Conservation (phyloP, 2,888 invertebrate genomes). For the Sinohyriopsis cumingii region DNA sequence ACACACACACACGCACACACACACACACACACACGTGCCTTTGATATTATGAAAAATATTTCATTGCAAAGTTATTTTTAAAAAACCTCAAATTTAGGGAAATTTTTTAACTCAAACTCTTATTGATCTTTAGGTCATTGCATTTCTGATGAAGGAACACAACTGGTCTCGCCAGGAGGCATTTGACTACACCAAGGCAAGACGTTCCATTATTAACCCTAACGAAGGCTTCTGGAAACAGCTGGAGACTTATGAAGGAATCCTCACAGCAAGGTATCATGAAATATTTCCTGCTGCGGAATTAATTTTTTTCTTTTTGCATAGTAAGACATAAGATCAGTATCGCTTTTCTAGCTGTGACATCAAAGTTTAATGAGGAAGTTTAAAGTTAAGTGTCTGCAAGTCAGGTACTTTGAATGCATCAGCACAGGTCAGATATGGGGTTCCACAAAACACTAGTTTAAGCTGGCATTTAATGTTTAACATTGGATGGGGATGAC, state of each 20-base stretch:
- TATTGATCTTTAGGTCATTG: constrained; percentile 74
- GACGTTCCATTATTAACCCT: constrained; percentile 94
- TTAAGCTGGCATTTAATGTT: too few relatives aligned
- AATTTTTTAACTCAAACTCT: too few relatives aligned
- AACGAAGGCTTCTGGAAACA: constrained; percentile 95
- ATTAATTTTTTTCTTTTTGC: neutral
- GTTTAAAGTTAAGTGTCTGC: too few relatives aligned
- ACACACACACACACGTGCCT: too few relatives aligned
- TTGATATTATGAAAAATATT: too few relatives aligned
- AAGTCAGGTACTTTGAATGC: too few relatives aligned
- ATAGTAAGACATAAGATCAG: neutral
- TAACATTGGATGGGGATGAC: too few relatives aligned
- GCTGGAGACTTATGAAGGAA: constrained; percentile 95
- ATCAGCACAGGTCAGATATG: too few relatives aligned
- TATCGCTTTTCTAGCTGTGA: neutral
- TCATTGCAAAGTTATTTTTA: too few relatives aligned
- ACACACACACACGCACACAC: too few relatives aligned
- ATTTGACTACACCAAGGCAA: constrained; percentile 89
- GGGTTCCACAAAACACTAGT: too few relatives aligned
- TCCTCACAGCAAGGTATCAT: constrained; percentile 83
- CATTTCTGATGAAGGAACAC: constrained; percentile 98
- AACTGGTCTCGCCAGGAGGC: constrained; percentile 94
- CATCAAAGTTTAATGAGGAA: neutral
- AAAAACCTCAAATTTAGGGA: too few relatives aligned
- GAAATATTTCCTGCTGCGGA: neutral